Evolutionary conservation across 2,888 invertebrate genomes (phyloP).

Genomic region (Iphiclides podalirius): DNA sequence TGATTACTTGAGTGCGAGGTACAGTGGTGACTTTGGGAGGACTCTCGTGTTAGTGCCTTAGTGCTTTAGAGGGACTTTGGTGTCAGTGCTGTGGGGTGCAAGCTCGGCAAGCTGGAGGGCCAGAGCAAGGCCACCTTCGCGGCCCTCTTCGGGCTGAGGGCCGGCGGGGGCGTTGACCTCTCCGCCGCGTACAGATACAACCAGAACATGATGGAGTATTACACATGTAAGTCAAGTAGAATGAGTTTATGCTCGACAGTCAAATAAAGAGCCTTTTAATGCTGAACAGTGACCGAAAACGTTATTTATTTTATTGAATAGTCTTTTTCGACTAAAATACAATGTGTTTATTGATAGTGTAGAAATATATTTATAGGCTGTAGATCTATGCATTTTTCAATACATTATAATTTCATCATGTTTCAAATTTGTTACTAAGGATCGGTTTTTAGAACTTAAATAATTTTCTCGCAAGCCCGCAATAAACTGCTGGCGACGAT

Average conservation of each 20-base stretch:
- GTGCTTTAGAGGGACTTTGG: conserved; percentile 20
- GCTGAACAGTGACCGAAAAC: no score
- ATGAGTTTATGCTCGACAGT: background rate
- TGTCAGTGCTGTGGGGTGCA: conserved; percentile 39
- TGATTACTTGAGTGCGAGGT: conserved; percentile 31
- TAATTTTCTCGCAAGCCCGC: no score
- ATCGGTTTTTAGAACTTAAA: no score
- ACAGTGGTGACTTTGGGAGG: conserved; percentile 2
- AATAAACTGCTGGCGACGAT: background rate
- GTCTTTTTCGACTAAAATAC: no score
- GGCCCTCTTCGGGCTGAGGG: conserved; percentile 83
- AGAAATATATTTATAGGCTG: no score
- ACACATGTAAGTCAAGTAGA: conserved; percentile 95
- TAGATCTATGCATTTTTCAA: no score
- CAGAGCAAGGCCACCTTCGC: conserved; percentile 83
- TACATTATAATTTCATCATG: no score
- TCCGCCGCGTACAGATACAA: conserved; percentile 97
- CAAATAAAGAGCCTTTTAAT: no score
- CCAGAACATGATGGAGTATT: conserved; percentile 99
- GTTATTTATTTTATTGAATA: no score
- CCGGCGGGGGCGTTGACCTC: conserved; percentile 90
- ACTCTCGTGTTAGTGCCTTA: no score
- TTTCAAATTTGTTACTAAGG: no score
- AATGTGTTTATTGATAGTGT: no score
- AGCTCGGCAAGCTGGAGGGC: conserved; percentile 80